These are phyloP conservation scores for Aphelocoma coerulescens DNA, from an alignment of 2,113 vertebrate species.

Conservation along the genomic window DNA sequence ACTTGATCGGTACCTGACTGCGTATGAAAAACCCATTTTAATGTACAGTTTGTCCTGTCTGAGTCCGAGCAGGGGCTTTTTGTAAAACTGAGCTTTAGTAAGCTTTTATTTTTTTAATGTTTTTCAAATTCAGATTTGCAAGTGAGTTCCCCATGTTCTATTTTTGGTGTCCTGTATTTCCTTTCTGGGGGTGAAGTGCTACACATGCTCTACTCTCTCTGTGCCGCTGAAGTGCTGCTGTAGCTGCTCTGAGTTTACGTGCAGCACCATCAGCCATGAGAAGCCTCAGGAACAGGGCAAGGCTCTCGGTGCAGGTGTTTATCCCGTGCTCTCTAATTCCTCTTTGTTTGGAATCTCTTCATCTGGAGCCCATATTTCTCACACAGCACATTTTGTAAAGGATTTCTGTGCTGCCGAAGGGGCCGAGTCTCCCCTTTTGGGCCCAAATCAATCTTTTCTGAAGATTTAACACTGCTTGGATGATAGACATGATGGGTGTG, in stretches of 20 bases:
- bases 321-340: not conserved
- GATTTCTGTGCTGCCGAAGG: not conserved
- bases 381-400: not conserved
- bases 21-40: not conserved
- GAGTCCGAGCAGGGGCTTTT: not conserved
- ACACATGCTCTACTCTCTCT: not conserved
- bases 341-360: not conserved
- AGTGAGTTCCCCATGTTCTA: not conserved
- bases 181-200: constrained; percentile 1
- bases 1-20: not conserved
- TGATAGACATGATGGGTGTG: not conserved
- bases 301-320: not conserved
- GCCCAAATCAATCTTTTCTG: not conserved
- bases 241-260: not conserved
- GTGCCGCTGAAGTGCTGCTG: not conserved
- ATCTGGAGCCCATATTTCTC: not conserved
- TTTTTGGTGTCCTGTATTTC: constrained; percentile 9
- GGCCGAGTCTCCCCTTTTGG: not conserved
- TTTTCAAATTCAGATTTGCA: not conserved
- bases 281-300: not conserved
- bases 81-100: not conserved
- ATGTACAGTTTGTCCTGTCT: not conserved
- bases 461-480: not conserved
- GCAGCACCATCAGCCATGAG: not conserved
- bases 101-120: not conserved